These are phyloP conservation scores for Drosophila diplacantha DNA, from an alignment of 2,888 invertebrate genomes.

Conservation along the genomic window DNA sequence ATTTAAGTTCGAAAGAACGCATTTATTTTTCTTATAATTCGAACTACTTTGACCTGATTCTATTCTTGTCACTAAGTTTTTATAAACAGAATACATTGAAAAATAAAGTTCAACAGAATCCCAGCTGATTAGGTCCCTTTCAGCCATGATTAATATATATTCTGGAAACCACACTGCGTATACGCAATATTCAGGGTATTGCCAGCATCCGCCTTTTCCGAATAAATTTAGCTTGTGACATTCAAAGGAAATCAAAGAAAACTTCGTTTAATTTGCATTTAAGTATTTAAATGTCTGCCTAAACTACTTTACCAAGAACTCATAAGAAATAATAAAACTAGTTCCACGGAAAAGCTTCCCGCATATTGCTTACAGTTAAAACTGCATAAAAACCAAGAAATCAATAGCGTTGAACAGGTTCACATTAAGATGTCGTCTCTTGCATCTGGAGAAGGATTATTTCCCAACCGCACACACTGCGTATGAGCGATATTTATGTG, in stretches of 20 bases:
- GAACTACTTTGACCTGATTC: background rate
- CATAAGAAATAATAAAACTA: background rate
- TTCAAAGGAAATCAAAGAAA: conserved; percentile 1
- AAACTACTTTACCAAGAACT: background rate
- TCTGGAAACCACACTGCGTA: no score
- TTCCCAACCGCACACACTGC: conserved; percentile 22
- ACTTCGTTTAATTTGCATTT: background rate
- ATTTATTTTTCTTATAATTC: background rate
- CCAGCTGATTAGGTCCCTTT: background rate
- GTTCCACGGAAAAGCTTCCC: background rate
- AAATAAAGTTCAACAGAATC: background rate
- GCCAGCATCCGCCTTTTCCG: background rate
- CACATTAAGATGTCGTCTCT: conserved; percentile 9
- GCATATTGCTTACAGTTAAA: background rate
- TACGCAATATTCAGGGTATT: conserved; percentile 25
- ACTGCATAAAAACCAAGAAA: background rate
- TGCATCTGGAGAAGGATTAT: conserved; percentile 3
- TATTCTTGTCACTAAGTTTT: background rate
- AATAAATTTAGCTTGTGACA: background rate
- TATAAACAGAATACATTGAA: background rate
- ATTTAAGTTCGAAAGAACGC: background rate
- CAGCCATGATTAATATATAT: background rate
- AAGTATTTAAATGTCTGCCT: background rate
- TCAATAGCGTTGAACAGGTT: conserved; percentile 1
- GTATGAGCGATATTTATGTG: conserved; percentile 44